Evolutionary conservation across 1,140 invertebrate genomes (phyloP).

Genomic region (Drosophila kohkoa): DNA sequence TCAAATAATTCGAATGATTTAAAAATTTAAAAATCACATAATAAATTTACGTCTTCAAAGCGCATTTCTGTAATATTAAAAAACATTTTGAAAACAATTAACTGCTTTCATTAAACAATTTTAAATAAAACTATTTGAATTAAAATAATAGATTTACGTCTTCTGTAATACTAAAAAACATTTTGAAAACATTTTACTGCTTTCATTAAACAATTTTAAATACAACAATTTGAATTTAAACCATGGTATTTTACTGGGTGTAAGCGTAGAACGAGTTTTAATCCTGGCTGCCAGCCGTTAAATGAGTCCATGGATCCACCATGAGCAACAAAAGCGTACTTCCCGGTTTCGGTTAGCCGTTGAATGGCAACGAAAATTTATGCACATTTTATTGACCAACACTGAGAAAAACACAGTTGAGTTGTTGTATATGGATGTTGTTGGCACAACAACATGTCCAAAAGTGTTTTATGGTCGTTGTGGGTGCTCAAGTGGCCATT

Average conservation of each 20-base stretch:
- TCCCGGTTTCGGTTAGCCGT: slow-evolving; percentile 34
- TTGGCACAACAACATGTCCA: slow-evolving; percentile 75
- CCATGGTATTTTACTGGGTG: slow-evolving; percentile 14
- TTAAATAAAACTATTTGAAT: neutral
- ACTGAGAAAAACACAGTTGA: slow-evolving; percentile 55
- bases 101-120: neutral
- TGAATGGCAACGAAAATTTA: slow-evolving; percentile 70
- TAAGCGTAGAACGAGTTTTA: slow-evolving; percentile 14
- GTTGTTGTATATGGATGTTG: slow-evolving; percentile 47
- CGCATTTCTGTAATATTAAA: too few species aligned
- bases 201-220: neutral
- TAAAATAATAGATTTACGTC: neutral
- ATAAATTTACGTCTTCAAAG: too few species aligned
- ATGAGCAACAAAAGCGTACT: slow-evolving; percentile 5
- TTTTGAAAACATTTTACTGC: too few species aligned
- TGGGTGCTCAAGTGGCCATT: slow-evolving; percentile 80
- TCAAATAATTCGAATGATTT: too few species aligned
- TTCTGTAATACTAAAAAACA: too few species aligned
- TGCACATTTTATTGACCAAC: slow-evolving; percentile 80
- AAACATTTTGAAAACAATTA: too few species aligned
- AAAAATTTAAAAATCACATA: too few species aligned
- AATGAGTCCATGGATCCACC: slow-evolving; percentile 20
- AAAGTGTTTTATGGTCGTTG: slow-evolving; percentile 80
- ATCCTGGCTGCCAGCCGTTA: slow-evolving; percentile 35
- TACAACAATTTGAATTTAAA: neutral